phyloP scores from a whole-genome alignment of 2,797 vertebrate species.

The Pelobates cultripes region DNA sequence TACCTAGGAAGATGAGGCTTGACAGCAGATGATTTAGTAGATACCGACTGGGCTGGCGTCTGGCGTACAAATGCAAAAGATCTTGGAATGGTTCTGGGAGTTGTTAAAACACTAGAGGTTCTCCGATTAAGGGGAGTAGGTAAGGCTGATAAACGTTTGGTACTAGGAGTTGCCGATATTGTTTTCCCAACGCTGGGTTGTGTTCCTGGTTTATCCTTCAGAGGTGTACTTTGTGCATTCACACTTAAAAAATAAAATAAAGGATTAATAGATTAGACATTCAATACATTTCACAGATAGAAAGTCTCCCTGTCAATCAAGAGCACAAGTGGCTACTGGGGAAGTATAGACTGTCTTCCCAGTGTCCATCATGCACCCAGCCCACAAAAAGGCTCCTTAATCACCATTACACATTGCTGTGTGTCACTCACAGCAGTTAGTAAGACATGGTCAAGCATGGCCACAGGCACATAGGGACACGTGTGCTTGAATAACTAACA shows the following conservation, averaged over 20 bases:
- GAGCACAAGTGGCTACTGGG: no score
- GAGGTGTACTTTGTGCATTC: conserved; percentile 62
- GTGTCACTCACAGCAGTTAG: no score
- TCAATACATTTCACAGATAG: no score
- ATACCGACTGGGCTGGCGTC: background rate
- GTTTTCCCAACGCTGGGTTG: conserved; percentile 58
- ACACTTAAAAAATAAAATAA: background rate
- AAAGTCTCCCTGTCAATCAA: no score
- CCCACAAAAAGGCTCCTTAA: no score
- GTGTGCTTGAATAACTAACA: no score
- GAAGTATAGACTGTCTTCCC: no score
- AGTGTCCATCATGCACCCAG: no score
- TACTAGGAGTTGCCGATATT: conserved; percentile 64
- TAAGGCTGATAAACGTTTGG: conserved; percentile 69
- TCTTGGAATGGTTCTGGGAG: conserved; percentile 65
- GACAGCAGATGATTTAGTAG: conserved; percentile 47
- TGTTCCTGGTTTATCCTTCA: conserved; percentile 52
- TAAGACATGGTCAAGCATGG: no score
- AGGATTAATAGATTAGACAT: no score
- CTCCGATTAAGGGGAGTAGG: conserved; percentile 78
- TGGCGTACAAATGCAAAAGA: conserved; percentile 18
- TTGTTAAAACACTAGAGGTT: conserved; percentile 67
- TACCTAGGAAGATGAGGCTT: conserved; percentile 68
- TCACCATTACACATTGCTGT: no score
- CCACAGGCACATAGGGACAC: no score